phyloP scores from a whole-genome alignment of 2,797 vertebrate species.

The Aulostomus chinensis region DNA sequence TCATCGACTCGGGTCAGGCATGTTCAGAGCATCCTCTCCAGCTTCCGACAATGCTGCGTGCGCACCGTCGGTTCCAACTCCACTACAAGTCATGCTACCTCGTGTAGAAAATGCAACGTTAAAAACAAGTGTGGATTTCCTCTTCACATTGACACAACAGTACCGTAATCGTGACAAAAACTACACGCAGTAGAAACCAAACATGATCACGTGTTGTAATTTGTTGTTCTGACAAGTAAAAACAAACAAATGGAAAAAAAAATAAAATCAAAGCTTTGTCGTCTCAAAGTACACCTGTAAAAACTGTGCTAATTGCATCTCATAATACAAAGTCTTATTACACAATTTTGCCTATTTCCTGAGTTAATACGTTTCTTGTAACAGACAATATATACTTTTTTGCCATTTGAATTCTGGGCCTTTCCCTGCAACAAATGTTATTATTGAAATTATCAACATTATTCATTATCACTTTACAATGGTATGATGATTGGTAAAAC shows the following conservation, averaged over 20 bases:
- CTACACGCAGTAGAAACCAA: constrained; percentile 69
- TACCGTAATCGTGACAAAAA: constrained; percentile 79
- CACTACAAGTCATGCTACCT: constrained; percentile 34
- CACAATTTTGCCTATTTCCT: constrained; percentile 85
- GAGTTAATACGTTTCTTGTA: constrained; percentile 87
- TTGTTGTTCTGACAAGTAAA: constrained; percentile 64
- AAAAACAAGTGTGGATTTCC: constrained; percentile 47
- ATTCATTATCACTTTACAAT: constrained; percentile 89
- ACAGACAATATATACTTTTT: constrained; percentile 89
- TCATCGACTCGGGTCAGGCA: constrained; percentile 6
- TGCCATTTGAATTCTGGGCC: constrained; percentile 96
- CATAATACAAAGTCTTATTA: constrained; percentile 83
- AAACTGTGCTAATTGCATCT: constrained; percentile 83
- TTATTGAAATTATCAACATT: constrained; percentile 84
- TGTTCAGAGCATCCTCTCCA: constrained; percentile 21
- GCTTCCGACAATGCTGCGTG: constrained; percentile 11
- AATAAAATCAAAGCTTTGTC: constrained; percentile 73
- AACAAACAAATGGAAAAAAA: constrained; percentile 15
- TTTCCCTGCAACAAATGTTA: constrained; percentile 90
- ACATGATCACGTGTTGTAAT: constrained; percentile 56
- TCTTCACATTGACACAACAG: constrained; percentile 76
- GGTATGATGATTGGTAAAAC: constrained; percentile 94
- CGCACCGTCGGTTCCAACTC: constrained; percentile 24
- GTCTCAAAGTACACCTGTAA: constrained; percentile 80
- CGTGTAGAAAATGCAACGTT: constrained; percentile 56